These are phyloP conservation scores for Pseudomyrmex concolor DNA, from an alignment of 1,140 invertebrate genomes.

Conservation along the genomic window DNA sequence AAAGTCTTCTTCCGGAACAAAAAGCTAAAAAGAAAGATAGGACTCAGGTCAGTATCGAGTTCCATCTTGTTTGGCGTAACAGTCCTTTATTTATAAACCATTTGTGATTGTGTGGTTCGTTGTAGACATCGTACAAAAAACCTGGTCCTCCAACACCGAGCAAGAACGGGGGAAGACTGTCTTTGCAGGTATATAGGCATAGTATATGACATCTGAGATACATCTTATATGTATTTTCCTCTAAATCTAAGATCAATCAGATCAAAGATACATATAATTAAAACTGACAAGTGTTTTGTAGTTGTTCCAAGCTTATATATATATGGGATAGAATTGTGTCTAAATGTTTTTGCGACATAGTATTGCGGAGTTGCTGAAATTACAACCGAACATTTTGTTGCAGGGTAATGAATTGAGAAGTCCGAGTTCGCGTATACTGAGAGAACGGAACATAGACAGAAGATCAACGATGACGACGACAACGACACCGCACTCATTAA, in stretches of 20 bases:
- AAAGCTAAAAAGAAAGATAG: slow-evolving; percentile 86
- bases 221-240: too few species aligned
- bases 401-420: slow-evolving; percentile 77
- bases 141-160: slow-evolving; percentile 93
- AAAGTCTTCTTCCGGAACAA: slow-evolving; percentile 86
- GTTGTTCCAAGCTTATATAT: too few species aligned
- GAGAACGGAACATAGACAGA: slow-evolving; percentile 76
- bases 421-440: slow-evolving; percentile 74
- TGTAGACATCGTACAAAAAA: slow-evolving; percentile 90
- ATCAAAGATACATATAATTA: neutral
- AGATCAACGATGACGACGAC: slow-evolving; percentile 66
- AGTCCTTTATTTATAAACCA: neutral
- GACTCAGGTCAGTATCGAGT: slow-evolving; percentile 79
- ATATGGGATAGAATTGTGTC: neutral
- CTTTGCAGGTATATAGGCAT: slow-evolving; percentile 84
- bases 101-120: slow-evolving; percentile 63
- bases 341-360: slow-evolving; percentile 7
- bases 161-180: slow-evolving; percentile 91
- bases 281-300: too few species aligned
- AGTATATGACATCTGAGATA: neutral
- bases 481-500: slow-evolving; percentile 73
- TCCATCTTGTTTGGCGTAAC: neutral
- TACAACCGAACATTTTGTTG: slow-evolving; percentile 10
- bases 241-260: neutral
- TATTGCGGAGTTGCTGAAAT: slow-evolving; percentile 15